Percentiles rank a stretch among this genome's conserved stretches.
Evolutionary conservation across 2,888 invertebrate genomes (phyloP).

Genomic region (Coremacera marginata): DNA sequence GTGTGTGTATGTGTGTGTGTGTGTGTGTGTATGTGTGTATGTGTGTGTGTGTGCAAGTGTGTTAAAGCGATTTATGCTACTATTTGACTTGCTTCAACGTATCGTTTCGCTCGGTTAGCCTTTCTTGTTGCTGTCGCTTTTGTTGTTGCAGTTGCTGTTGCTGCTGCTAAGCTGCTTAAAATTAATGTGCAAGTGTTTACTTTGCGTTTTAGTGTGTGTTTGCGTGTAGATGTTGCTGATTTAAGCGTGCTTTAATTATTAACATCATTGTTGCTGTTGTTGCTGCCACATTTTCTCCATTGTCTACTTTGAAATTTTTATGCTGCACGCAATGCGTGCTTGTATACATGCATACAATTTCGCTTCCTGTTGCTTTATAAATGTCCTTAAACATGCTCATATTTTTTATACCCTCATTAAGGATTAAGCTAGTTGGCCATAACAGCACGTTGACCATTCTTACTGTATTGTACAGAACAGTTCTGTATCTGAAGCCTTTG

Average conservation of each 20-base stretch:
- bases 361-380: conserved; percentile 12
- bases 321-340: conserved; percentile 16
- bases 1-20: no score
- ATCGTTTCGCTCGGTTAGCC: neutral
- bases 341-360: neutral
- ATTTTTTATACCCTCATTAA: neutral
- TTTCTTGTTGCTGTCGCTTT: neutral
- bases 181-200: neutral
- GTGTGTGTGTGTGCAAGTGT: neutral
- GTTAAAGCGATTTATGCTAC: conserved; percentile 7
- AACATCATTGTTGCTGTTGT: neutral
- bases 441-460: no score
- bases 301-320: neutral
- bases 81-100: conserved; percentile 34
- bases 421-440: neutral
- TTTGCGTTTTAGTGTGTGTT: no score
- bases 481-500: no score
- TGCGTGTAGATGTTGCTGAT: conserved; percentile 5
- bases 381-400: neutral
- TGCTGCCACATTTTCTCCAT: neutral
- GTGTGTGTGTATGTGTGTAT: neutral
- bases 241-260: neutral
- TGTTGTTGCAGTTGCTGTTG: neutral
- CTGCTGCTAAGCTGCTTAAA: neutral
- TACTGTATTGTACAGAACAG: no score